phyloP scores from a whole-genome alignment of 2,797 vertebrate species.

The Sebastes cheni region DNA sequence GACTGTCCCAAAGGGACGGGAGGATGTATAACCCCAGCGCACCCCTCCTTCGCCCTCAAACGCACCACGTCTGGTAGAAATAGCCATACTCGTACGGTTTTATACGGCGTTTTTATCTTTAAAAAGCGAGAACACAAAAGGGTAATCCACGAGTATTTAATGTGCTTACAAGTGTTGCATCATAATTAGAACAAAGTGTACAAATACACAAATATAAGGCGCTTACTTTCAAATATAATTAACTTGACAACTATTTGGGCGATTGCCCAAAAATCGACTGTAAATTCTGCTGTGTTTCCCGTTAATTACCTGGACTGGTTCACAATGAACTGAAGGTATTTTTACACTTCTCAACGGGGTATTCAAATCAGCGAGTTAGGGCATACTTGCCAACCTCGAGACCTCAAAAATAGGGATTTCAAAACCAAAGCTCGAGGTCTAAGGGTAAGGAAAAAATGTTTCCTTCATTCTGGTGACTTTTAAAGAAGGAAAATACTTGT shows the following conservation, averaged over 20 bases:
- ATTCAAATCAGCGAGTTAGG: neutral
- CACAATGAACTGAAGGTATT: neutral
- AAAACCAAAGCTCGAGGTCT: no score
- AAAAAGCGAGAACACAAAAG: neutral
- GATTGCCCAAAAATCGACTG: neutral
- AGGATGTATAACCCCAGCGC: conserved; percentile 13
- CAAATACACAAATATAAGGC: conserved; percentile 17
- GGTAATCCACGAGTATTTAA: neutral
- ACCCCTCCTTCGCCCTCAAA: neutral
- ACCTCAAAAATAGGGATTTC: no score
- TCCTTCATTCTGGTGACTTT: no score
- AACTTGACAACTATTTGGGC: conserved; percentile 18
- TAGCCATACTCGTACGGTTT: neutral
- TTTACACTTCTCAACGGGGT: neutral
- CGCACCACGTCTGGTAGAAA: neutral
- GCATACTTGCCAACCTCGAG: no score
- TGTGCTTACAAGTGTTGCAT: neutral
- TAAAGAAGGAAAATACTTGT: no score
- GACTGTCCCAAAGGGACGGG: conserved; percentile 32
- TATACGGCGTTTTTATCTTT: neutral
- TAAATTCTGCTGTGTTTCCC: neutral
- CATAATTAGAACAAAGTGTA: conserved; percentile 14
- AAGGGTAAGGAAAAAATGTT: no score
- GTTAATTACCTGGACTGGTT: neutral
- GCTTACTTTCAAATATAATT: conserved; percentile 19